Evolutionary conservation across 2,113 vertebrate genomes (phyloP), one percentile per base, ranked within the genome.

Genomic region (Zapornia atra): DNA sequence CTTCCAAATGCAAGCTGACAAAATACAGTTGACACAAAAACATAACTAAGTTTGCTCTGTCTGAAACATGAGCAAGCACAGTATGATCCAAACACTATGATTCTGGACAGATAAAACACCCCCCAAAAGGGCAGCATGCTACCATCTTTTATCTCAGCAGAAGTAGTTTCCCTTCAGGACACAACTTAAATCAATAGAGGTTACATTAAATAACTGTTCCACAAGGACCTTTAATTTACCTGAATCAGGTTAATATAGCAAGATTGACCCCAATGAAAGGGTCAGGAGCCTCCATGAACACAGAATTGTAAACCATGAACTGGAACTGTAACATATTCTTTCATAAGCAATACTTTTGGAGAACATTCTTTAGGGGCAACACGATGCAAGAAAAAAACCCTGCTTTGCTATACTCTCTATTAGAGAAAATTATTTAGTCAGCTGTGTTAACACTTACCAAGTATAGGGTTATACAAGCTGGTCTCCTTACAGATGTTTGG

Each of bases 401-500:
- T 80, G 12, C 25, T 93, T 86, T 80, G 25, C 36, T 80, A 8
- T 19, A 29, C 3, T 14, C 18, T 40, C 17, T 24, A 4, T 36
- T 80, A 73, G 18, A 88, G 31, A 69, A 72, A 80, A 85, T 3
- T 2, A 76, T 51, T 82, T 90, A 64, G 88, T 73, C 76, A 90
- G 36, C 10, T 84, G 36, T 75, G 82, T 90, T 78, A 93, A 57
- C 57, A 97, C 98, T 98, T 98, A 99, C 99, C 99, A 96, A 99
- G 98, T 97, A 99, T 98, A 93, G 99, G 99, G 91, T 97, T 99
- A 98, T 99, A 99, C 82, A 99, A 98, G 97, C 99, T 99, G 93
- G 98, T 99, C 95, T 99, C 99, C 97, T 98, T 99, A 97, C 99
- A 99, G 92, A 99, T 99, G 97, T 99, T 99, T 93, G 99, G 99